phyloP scores from a whole-genome alignment of 1,140 invertebrate species.

The Eurosta solidaginis region DNA sequence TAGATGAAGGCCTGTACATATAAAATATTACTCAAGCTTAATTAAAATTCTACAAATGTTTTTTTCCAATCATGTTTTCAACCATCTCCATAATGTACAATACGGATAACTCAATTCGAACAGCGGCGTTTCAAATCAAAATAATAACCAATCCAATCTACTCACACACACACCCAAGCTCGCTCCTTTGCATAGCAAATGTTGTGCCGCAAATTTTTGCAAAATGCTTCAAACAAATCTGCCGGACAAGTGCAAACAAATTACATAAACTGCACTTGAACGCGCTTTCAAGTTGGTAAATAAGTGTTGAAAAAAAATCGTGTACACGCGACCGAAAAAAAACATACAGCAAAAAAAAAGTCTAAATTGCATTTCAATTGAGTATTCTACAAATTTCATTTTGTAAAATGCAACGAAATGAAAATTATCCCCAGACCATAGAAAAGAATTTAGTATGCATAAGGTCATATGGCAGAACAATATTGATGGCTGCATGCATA shows the following conservation, averaged over 20 bases:
- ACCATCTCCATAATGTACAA: no score
- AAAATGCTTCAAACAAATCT: background rate
- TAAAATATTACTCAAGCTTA: no score
- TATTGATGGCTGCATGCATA: background rate
- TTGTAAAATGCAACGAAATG: background rate
- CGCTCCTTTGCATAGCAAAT: background rate
- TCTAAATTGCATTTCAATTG: background rate
- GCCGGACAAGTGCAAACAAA: conserved; percentile 15
- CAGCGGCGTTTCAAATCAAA: no score
- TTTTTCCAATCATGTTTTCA: no score
- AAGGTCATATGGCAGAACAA: background rate
- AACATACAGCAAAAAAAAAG: background rate
- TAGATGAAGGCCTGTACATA: no score
- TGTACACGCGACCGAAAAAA: background rate
- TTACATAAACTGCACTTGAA: conserved; percentile 26
- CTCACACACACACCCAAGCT: background rate
- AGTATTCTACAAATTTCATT: conserved; percentile 3
- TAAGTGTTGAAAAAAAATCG: background rate
- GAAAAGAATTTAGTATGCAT: background rate
- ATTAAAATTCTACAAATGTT: no score
- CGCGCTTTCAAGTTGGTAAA: background rate
- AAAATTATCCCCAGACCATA: background rate
- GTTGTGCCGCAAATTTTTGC: background rate
- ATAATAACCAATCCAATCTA: background rate
- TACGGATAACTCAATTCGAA: no score